Percentiles rank a stretch among this genome's conserved stretches.
phyloP scores from a whole-genome alignment of 2,113 vertebrate genomes.

The Oenanthe oenanthe region DNA sequence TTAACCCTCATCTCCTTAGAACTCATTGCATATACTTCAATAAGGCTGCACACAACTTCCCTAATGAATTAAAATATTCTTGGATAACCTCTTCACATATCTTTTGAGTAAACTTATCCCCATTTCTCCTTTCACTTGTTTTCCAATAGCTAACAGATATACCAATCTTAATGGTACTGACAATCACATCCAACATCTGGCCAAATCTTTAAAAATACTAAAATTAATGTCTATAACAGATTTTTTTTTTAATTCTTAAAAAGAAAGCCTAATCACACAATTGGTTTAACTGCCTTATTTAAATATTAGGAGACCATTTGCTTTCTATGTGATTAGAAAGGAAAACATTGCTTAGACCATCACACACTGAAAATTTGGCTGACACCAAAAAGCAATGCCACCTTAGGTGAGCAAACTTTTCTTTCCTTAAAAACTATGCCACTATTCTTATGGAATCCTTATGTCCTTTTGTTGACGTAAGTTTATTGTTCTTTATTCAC shows the following conservation, averaged over 20 bases:
- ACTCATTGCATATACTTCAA: not conserved
- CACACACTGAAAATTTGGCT: not conserved
- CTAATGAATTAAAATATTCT: not conserved
- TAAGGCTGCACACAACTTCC: not conserved
- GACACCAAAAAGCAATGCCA: not conserved
- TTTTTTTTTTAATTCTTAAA: not conserved
- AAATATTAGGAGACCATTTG: not conserved
- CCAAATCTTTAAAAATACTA: not conserved
- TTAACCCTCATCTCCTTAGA: not conserved
- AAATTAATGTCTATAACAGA: not conserved
- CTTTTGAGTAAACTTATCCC: not conserved
- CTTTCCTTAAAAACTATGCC: not conserved
- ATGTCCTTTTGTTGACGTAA: not conserved
- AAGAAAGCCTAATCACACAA: not conserved
- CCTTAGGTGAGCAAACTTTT: not conserved
- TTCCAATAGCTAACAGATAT: not conserved
- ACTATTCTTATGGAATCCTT: not conserved
- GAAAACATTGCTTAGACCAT: not conserved
- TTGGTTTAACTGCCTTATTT: not conserved
- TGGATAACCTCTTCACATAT: not conserved
- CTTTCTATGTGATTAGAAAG: not conserved
- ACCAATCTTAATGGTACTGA: not conserved
- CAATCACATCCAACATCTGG: not conserved
- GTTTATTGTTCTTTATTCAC: not conserved
- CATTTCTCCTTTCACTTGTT: not conserved